A percentile compares a stretch with the other conserved stretches of the same genome.
phyloP scores from a whole-genome alignment of 2,797 vertebrate species.

The Molossus alvarezi region DNA sequence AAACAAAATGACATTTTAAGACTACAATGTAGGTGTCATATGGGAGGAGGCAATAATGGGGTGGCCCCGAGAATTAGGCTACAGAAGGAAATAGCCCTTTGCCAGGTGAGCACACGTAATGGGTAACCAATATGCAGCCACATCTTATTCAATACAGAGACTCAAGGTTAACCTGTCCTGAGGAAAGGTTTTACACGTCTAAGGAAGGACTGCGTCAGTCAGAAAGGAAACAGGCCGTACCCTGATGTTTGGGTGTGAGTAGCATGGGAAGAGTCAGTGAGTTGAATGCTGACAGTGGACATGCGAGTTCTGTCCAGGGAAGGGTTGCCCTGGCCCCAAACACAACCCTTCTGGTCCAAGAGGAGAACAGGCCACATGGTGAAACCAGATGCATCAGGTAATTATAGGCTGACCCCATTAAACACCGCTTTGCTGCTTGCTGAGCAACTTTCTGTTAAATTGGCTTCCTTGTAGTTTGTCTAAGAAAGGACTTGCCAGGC shows the following conservation, averaged over 20 bases:
- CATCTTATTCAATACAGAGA: not conserved
- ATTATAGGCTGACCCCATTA: not conserved
- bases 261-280: not conserved
- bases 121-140: not conserved
- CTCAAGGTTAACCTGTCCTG: not conserved
- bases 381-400: constrained; percentile 9
- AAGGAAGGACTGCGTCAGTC: not conserved
- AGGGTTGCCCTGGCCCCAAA: constrained; percentile 1
- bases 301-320: not conserved
- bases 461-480: constrained; percentile 64
- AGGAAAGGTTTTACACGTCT: constrained; percentile 16
- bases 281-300: not conserved
- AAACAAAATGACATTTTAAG: constrained; percentile 68
- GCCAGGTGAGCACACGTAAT: not conserved
- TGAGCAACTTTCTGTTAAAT: constrained; percentile 58
- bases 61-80: not conserved
- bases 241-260: not conserved
- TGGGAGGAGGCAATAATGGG: not conserved
- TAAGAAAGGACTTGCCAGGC: constrained; percentile 56
- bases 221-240: not conserved
- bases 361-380: not conserved
- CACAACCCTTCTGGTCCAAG: not conserved
- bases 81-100: constrained; percentile 27
- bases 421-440: constrained; percentile 5
- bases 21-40: not conserved